A percentile compares a stretch with the other conserved stretches of the same genome.
These are phyloP conservation scores for Pyralis farinalis DNA, from an alignment of 2,888 invertebrate species.

Conservation along the genomic window DNA sequence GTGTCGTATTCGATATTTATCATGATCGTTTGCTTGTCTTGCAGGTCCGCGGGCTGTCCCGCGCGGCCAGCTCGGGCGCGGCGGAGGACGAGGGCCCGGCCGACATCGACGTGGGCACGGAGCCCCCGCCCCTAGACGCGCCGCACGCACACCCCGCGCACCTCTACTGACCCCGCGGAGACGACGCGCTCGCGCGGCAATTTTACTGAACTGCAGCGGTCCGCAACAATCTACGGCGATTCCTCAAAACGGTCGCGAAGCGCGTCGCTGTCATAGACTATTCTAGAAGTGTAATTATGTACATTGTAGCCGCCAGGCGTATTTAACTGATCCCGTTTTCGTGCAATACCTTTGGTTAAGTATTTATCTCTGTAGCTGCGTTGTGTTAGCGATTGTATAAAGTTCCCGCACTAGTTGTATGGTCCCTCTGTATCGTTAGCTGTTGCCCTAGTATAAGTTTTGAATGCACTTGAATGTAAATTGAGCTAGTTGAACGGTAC, in stretches of 20 bases:
- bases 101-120: constrained; percentile 77
- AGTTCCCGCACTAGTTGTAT: constrained; percentile 33
- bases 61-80: constrained; percentile 30
- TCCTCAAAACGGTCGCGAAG: too few relatives aligned
- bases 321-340: constrained; percentile 57
- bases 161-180: constrained; percentile 21
- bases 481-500: constrained; percentile 7
- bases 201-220: too few relatives aligned
- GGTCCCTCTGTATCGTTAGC: not conserved
- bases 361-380: constrained; percentile 70
- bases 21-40: not conserved
- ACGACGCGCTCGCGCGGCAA: not conserved
- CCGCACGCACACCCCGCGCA: constrained; percentile 25
- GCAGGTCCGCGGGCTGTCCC: constrained; percentile 60
- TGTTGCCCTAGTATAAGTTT: constrained; percentile 1
- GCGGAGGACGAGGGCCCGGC: constrained; percentile 60
- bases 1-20: not conserved
- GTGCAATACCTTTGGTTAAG: constrained; percentile 79
- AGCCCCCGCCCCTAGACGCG: constrained; percentile 58
- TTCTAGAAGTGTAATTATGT: constrained; percentile 67
- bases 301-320: constrained; percentile 56
- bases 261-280: too few relatives aligned
- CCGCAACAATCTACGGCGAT: too few relatives aligned
- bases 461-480: constrained; percentile 5
- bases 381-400: constrained; percentile 65